Percentiles rank a stretch among this genome's conserved stretches.
phyloP scores from a whole-genome alignment of 2,113 vertebrate genomes.

The Megaleporinus macrocephalus region DNA sequence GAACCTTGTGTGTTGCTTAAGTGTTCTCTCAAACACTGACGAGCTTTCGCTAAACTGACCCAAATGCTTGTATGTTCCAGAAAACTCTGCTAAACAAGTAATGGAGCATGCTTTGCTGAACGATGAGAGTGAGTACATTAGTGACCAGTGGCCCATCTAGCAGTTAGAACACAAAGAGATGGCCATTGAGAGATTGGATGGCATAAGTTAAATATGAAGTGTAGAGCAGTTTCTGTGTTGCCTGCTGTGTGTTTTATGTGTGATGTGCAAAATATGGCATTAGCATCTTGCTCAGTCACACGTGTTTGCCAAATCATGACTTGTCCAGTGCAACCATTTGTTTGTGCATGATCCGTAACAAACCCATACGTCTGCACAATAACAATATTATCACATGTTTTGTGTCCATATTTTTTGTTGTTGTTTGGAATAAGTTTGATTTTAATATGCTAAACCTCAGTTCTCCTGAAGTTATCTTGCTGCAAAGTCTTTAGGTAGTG shows the following conservation, averaged over 20 bases:
- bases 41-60: conserved; percentile 54
- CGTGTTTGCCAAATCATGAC: conserved; percentile 50
- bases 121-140: conserved; percentile 89
- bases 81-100: conserved; percentile 78
- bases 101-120: conserved; percentile 98
- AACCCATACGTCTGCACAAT: conserved; percentile 22
- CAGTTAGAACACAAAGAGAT: background rate
- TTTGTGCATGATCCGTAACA: conserved; percentile 45
- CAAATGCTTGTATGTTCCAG: conserved; percentile 70
- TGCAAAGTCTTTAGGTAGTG: background rate
- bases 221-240: conserved; percentile 26
- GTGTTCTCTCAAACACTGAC: conserved; percentile 29
- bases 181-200: conserved; percentile 18
- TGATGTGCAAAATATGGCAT: conserved; percentile 22
- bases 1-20: conserved; percentile 32
- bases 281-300: background rate
- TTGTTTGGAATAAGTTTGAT: background rate
- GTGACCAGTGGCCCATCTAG: conserved; percentile 42
- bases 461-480: background rate
- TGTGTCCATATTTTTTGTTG: background rate
- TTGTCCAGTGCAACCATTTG: conserved; percentile 24
- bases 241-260: conserved; percentile 29
- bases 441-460: too few species aligned
- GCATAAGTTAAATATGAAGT: background rate
- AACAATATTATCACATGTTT: background rate